Evolutionary conservation across 1,140 invertebrate genomes (phyloP).

Genomic region (Meloidogyne hapla): DNA sequence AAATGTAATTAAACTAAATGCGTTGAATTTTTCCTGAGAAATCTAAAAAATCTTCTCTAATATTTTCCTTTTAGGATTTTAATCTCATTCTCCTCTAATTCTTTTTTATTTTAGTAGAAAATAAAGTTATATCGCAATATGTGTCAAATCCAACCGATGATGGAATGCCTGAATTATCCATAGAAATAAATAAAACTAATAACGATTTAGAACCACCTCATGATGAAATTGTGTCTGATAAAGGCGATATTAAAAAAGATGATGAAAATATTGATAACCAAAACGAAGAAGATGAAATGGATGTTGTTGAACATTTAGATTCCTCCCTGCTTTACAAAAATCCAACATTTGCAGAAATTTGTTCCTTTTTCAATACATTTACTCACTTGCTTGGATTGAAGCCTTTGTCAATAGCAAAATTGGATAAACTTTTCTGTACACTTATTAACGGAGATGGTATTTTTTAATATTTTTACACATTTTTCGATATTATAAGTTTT

Average conservation of each 20-base stretch:
- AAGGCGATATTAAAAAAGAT: not conserved
- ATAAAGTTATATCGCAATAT: not conserved
- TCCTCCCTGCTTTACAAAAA: constrained; percentile 34
- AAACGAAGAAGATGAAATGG: not conserved
- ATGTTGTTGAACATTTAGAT: constrained; percentile 27
- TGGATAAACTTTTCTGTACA: constrained; percentile 43
- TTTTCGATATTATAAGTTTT: too few species aligned
- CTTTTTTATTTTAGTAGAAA: too few species aligned
- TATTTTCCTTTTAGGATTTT: too few species aligned
- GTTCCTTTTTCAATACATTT: constrained; percentile 50
- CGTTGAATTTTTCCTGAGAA: too few species aligned
- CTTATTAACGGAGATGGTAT: constrained; percentile 42
- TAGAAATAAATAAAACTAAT: not conserved
- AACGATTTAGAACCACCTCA: not conserved
- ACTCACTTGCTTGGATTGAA: constrained; percentile 40
- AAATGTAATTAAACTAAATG: too few species aligned
- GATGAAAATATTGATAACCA: not conserved
- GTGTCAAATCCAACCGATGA: not conserved
- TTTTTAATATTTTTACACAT: not conserved
- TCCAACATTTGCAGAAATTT: constrained; percentile 48
- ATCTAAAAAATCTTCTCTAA: too few species aligned
- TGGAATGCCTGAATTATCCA: too few species aligned
- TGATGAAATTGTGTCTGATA: not conserved
- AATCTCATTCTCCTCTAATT: too few species aligned
- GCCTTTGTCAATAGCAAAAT: constrained; percentile 34